Conservation (phyloP, 2,888 invertebrate species). For the Dyspetes luteomarginatus region DNA sequence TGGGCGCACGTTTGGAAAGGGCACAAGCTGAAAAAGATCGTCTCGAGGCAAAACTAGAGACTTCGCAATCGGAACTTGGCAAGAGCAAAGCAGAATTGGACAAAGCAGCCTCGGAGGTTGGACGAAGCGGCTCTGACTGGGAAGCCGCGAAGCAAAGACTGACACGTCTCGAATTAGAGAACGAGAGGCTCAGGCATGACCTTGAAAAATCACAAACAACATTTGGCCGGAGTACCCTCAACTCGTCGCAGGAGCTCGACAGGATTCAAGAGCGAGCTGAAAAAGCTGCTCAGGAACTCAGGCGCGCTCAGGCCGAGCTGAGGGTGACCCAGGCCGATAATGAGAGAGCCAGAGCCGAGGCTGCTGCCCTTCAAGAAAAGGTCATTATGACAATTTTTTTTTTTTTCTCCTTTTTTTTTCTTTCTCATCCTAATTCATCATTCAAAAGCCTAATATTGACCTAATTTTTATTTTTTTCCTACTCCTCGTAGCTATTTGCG, state of each 20-base stretch:
- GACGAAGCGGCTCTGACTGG: constrained; percentile 95
- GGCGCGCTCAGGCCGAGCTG: constrained; percentile 94
- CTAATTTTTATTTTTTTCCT: neutral
- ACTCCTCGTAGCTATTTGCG: no score
- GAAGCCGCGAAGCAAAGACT: constrained; percentile 93
- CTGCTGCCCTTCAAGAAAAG: constrained; percentile 94
- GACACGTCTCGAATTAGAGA: constrained; percentile 94
- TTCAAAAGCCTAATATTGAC: neutral
- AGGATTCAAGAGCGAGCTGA: constrained; percentile 93
- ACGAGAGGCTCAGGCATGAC: constrained; percentile 94
- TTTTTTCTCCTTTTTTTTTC: constrained; percentile 13
- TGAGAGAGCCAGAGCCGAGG: constrained; percentile 93
- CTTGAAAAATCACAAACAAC: constrained; percentile 93
- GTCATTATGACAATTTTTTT: constrained; percentile 69
- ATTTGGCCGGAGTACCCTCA: constrained; percentile 92
- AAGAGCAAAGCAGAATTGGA: constrained; percentile 97
- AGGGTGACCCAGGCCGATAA: constrained; percentile 96
- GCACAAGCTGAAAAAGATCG: constrained; percentile 96
- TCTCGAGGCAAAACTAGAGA: constrained; percentile 95
- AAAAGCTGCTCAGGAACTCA: constrained; percentile 92
- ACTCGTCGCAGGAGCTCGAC: constrained; percentile 93
- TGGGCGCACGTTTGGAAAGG: constrained; percentile 93
- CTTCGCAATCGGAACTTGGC: constrained; percentile 96
- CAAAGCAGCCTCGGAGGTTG: constrained; percentile 95
- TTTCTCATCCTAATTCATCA: no score